A percentile compares a stretch with the other conserved stretches of the same genome.
These are phyloP conservation scores for Gymnorhina tibicen DNA, from an alignment of 2,113 vertebrate genomes.

Conservation along the genomic window DNA sequence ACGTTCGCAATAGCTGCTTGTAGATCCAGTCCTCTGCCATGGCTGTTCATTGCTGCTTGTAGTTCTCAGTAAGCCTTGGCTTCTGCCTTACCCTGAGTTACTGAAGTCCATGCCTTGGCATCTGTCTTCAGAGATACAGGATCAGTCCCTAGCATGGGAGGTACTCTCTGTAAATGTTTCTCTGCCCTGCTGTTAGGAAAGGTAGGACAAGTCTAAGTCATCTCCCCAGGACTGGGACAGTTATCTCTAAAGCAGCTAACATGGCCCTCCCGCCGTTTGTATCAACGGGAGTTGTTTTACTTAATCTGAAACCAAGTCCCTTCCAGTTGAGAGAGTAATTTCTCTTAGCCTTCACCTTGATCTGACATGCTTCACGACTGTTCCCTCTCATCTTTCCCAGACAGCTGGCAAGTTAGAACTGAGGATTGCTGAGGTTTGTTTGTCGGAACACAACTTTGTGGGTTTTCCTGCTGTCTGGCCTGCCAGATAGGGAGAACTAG, in stretches of 20 bases:
- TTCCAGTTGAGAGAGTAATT: not conserved
- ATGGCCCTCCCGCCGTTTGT: not conserved
- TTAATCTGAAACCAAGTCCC: not conserved
- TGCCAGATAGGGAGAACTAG: not conserved
- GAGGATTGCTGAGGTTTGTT: not conserved
- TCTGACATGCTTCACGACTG: not conserved
- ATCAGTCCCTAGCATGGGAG: not conserved
- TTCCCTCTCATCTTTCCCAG: not conserved
- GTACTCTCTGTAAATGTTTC: not conserved
- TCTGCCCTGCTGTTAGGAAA: not conserved
- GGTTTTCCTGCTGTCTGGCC: not conserved
- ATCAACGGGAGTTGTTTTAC: not conserved
- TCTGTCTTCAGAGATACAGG: accelerated
- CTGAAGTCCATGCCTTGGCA: not conserved
- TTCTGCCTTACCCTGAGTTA: not conserved
- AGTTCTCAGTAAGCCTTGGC: not conserved
- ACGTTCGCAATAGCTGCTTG: not conserved
- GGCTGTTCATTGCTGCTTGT: not conserved
- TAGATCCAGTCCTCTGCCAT: not conserved
- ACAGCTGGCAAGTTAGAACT: not conserved
- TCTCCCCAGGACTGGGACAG: not conserved
- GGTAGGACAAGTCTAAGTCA: not conserved
- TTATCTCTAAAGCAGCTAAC: not conserved
- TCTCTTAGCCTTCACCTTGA: not conserved
- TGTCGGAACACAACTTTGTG: not conserved